A percentile compares a stretch with the other conserved stretches of the same genome.
phyloP scores from a whole-genome alignment of 2,113 vertebrate genomes.

The Halichoeres trimaculatus region DNA sequence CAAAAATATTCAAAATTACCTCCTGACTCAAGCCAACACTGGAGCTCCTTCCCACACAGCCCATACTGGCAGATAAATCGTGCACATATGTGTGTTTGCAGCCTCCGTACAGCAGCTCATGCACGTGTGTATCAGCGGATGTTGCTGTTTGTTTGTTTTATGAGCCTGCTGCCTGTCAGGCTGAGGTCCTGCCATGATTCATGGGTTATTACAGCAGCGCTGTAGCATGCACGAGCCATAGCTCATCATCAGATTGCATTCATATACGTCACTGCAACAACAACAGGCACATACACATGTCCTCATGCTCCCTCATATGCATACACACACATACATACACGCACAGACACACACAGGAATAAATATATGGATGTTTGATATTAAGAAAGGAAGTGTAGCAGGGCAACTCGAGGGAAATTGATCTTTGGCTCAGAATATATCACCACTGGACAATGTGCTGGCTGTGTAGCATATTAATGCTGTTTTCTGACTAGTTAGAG shows the following conservation, averaged over 20 bases:
- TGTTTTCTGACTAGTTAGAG: conserved; percentile 57
- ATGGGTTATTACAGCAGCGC: conserved; percentile 76
- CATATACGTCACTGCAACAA: conserved; percentile 62
- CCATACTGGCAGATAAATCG: conserved; percentile 1
- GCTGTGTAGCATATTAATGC: conserved; percentile 67
- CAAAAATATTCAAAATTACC: too few species aligned
- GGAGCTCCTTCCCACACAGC: not conserved
- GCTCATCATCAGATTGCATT: conserved; percentile 79
- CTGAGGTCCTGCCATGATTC: conserved; percentile 64
- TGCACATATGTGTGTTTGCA: not conserved
- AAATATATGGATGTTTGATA: conserved; percentile 31
- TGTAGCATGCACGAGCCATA: conserved; percentile 68
- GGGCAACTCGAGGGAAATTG: conserved; percentile 49
- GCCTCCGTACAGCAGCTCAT: conserved; percentile 37
- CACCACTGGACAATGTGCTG: conserved; percentile 38
- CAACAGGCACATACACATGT: conserved; percentile 29
- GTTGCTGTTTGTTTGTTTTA: conserved; percentile 69
- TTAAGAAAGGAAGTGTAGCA: conserved; percentile 30
- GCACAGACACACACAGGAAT: conserved; percentile 1
- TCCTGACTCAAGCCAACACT: not conserved
- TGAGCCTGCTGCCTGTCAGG: conserved; percentile 66
- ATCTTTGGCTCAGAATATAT: conserved; percentile 66
- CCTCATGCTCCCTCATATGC: conserved; percentile 16
- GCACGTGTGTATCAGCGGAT: conserved; percentile 45
- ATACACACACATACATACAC: not conserved